Percentiles rank a stretch among this genome's conserved stretches.
phyloP scores from a whole-genome alignment of 2,888 invertebrate species.

The Tubulanus polymorphus region DNA sequence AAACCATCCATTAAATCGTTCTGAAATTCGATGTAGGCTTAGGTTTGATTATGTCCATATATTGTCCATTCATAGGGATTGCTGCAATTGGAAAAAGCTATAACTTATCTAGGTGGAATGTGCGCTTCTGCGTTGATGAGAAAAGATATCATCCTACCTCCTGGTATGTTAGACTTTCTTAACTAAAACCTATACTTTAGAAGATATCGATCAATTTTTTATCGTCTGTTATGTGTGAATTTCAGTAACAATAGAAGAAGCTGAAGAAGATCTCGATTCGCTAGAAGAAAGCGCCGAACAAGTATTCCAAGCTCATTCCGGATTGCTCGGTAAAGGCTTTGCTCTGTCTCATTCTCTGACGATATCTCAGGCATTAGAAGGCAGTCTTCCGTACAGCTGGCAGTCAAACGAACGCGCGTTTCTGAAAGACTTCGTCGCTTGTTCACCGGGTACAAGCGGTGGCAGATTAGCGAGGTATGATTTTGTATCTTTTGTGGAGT shows the following conservation, averaged over 20 bases:
- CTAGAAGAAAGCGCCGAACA: slow-evolving; percentile 67
- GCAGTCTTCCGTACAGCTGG: slow-evolving; percentile 69
- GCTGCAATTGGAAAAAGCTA: slow-evolving; percentile 78
- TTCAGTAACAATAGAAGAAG: slow-evolving; percentile 55
- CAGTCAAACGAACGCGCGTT: slow-evolving; percentile 90
- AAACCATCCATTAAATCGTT: slow-evolving; percentile 29
- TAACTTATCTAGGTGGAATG: slow-evolving; percentile 84
- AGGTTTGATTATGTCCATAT: too few relatives aligned
- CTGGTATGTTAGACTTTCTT: slow-evolving; percentile 40
- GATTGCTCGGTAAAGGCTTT: slow-evolving; percentile 81
- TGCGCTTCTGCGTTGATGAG: slow-evolving; percentile 86
- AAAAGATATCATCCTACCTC: slow-evolving; percentile 69
- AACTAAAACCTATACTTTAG: not conserved
- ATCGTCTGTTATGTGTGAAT: not conserved
- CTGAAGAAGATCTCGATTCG: slow-evolving; percentile 68
- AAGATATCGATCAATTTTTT: not conserved
- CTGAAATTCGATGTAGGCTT: too few relatives aligned
- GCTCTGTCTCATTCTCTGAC: slow-evolving; percentile 82
- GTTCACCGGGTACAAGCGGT: slow-evolving; percentile 80
- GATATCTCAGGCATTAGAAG: slow-evolving; percentile 85
- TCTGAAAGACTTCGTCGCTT: slow-evolving; percentile 85
- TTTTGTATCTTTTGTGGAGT: slow-evolving; percentile 6
- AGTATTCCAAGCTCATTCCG: slow-evolving; percentile 64
- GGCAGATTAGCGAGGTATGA: slow-evolving; percentile 78
- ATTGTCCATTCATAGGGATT: slow-evolving; percentile 26